These are phyloP conservation scores for Nyctibius bracteatus DNA, from an alignment of 2,113 vertebrate species.

Conservation along the genomic window DNA sequence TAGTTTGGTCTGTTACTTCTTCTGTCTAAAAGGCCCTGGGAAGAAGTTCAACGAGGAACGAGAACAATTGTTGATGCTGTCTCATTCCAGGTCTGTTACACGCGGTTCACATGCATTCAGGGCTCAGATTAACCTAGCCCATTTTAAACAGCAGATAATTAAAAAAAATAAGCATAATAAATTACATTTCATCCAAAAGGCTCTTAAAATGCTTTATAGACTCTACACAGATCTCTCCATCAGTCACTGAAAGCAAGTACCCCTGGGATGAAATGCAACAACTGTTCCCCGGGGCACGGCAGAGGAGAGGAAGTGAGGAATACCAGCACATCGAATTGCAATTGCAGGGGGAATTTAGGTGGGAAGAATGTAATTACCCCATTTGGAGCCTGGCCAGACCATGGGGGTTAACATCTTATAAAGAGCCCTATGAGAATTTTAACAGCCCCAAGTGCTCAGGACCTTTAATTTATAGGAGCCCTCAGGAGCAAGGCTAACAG, in stretches of 20 bases:
- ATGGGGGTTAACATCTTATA: slow-evolving; percentile 55
- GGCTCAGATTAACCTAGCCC: neutral
- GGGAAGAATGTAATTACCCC: slow-evolving; percentile 71
- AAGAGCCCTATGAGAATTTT: slow-evolving; percentile 66
- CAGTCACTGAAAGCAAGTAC: slow-evolving; percentile 53
- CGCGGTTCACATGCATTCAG: neutral
- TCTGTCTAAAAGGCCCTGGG: neutral
- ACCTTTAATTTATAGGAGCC: slow-evolving; percentile 41
- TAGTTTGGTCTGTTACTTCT: neutral
- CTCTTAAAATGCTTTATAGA: slow-evolving; percentile 22
- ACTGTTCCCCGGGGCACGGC: slow-evolving; percentile 50
- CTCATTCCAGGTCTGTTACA: neutral
- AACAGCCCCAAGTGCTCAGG: slow-evolving; percentile 38
- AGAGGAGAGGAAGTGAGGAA: slow-evolving; percentile 66
- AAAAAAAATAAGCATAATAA: neutral
- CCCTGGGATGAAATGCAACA: slow-evolving; percentile 63
- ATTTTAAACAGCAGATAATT: neutral
- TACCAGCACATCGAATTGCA: slow-evolving; percentile 69
- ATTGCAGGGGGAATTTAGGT: slow-evolving; percentile 72
- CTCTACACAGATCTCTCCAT: slow-evolving; percentile 28
- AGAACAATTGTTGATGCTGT: neutral
- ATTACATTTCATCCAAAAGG: slow-evolving; percentile 23
- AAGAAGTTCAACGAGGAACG: neutral
- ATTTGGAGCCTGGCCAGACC: slow-evolving; percentile 64
- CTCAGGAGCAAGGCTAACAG: slow-evolving; percentile 36